Evolutionary conservation across 2,888 invertebrate genomes (phyloP), one percentile per base, ranked within the genome.

Genomic region (Macrophya alboannulata): DNA sequence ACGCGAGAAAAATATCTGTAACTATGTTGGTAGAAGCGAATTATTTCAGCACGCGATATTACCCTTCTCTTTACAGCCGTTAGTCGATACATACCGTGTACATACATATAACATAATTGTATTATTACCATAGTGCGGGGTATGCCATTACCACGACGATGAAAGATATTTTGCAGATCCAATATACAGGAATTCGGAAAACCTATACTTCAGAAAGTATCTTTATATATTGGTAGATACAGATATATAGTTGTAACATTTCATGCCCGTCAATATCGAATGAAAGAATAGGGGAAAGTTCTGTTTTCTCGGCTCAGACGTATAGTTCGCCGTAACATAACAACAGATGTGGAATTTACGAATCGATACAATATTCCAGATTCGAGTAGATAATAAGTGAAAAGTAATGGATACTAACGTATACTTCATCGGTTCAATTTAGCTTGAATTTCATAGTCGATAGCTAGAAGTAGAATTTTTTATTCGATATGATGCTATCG

Each of bases 21-120:
- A 51, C 77, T 31, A 25, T 51, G 48, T 51, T 48, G 48, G 31
- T 51, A 55, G 15, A 31, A 77, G 77, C 37, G 51, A 77, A 77
- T 77, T 77, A 45, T 51, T 51, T 51, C 9, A 76, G 31, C 76
- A 76, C 76, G 76, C 76, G 76, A 76, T 76, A 76, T 74, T 74
- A n/a, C 45, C 45, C 43, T 74, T 12, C 31, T 17, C 43, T 0
- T 0, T n/a, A 17, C 10, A 21, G 1, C 17, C 40, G 45, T 68
- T 5, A 68, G 37, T 68, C 68, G 17, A 62, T 68, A 37, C 37
- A 15, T 12, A 48, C 10, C 9, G n/a, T n/a, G n/a, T n/a, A n/a
- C n/a, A 48, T 48, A 48, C 48, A 31, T 62, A 62, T 12, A 62
- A 25, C 10, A n/a, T 71, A 2, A 9, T n/a, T n/a, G 62, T 62